Base-by-base conservation (phyloP, 2,888 invertebrate genomes). In the Clivina fossor region DNA sequence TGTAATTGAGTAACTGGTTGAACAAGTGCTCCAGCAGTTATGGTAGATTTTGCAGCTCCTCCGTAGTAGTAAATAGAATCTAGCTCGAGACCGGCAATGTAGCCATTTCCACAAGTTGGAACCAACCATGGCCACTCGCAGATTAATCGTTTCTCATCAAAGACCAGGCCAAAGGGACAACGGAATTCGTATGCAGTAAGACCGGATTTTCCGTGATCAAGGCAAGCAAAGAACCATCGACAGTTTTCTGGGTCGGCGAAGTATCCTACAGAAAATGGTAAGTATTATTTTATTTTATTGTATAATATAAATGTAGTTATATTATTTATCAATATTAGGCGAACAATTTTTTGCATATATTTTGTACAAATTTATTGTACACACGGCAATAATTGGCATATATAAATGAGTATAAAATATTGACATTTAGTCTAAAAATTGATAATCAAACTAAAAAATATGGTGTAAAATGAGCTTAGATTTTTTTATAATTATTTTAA, bases 51-150 rank as follows among this genome's bases (percentile, higher is more conserved):
- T n/a, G 57, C 30, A 18, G 24, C 49, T 4, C 58, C 58, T 5
- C 58, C 57, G 26, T 44, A 57, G 49, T 55, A 57, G 26, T 60
- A 51, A 4, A 58, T 41, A 78, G 75, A 61, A 30, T 55, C 55
- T 13, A 55, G 19, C 32, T 55, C 55, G 15, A 55, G 33, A 1
- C 55, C 55, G 2, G 40, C 22, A 11, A 18, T 18, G 13, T 40
- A 11, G 19, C 68, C 69, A 51, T 59, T 65, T 3, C 58, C 66
- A 53, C 74, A 74, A 61, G 64, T 68, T 7, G 83, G 82, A 16
- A 89, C 88, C 50, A 84, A 68, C 88, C 88, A 89, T 0, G 88
- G 85, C 89, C 89, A 90, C 71, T 89, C 88, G 68, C 90, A 90
- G 56, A 84, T 76, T 2, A 87, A 76, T 19, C 79, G 77, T 0